Percentiles rank a stretch among this genome's conserved stretches.
These are phyloP conservation scores for Mus pahari DNA, from an alignment of 2,113 vertebrate genomes.

Conservation along the genomic window DNA sequence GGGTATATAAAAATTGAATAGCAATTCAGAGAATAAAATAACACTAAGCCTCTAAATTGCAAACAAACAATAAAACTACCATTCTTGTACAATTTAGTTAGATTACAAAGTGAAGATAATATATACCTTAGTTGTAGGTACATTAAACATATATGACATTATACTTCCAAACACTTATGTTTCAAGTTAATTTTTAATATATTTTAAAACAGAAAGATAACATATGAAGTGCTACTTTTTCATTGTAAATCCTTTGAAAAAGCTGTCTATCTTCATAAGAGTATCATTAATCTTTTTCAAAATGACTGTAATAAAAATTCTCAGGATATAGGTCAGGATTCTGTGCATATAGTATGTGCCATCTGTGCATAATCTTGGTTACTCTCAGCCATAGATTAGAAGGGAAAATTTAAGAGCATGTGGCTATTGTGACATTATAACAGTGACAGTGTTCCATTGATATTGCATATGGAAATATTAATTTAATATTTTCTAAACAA, in stretches of 20 bases:
- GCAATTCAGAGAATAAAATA: neutral
- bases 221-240: neutral
- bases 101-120: neutral
- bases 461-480: conserved; percentile 33
- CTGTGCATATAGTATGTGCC: neutral
- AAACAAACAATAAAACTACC: neutral
- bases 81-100: neutral
- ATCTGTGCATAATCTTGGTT: conserved; percentile 23
- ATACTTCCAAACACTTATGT: neutral
- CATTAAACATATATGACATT: neutral
- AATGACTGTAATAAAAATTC: neutral
- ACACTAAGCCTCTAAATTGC: neutral
- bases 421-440: neutral
- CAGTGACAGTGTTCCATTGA: neutral
- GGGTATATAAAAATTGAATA: neutral
- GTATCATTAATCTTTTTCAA: conserved; percentile 38
- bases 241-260: neutral
- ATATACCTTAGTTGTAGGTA: neutral
- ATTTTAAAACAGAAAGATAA: neutral
- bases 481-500: neutral
- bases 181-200: conserved; percentile 7
- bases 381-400: neutral
- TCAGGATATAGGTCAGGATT: neutral
- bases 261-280: neutral
- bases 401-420: neutral